These are phyloP conservation scores for Aphidius ervi DNA, from an alignment of 1,140 invertebrate genomes.

Conservation along the genomic window DNA sequence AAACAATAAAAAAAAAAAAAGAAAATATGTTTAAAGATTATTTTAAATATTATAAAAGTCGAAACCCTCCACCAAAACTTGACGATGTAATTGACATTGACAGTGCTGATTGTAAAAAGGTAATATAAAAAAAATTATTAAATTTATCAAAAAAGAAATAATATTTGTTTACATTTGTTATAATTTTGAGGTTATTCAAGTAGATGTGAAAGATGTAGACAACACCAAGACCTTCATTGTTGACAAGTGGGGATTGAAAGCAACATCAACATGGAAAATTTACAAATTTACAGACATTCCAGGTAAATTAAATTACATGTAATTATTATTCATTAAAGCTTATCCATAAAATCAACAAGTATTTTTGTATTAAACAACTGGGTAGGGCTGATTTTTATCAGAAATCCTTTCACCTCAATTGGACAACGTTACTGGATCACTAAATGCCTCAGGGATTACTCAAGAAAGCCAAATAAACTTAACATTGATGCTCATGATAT, in stretches of 20 bases:
- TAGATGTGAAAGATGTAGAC: slow-evolving; percentile 15
- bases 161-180: slow-evolving; percentile 12
- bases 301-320: slow-evolving; percentile 37
- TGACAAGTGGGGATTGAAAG: slow-evolving; percentile 48
- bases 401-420: slow-evolving; percentile 73
- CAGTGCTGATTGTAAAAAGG: slow-evolving; percentile 22
- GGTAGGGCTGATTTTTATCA: slow-evolving; percentile 71
- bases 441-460: slow-evolving; percentile 73
- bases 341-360: not conserved
- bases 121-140: slow-evolving; percentile 22
- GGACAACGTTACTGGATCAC: slow-evolving; percentile 82
- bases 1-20: not conserved
- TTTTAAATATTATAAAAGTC: slow-evolving; percentile 62
- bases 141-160: not conserved
- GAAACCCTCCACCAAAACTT: slow-evolving; percentile 50
- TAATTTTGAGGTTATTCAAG: slow-evolving; percentile 38
- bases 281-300: slow-evolving; percentile 57
- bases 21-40: slow-evolving; percentile 51
- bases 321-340: no score
- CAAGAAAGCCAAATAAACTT: slow-evolving; percentile 69
- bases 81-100: slow-evolving; percentile 54
- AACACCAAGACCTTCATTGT: not conserved
- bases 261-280: slow-evolving; percentile 55
- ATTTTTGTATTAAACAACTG: slow-evolving; percentile 8
- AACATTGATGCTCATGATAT: slow-evolving; percentile 67